These are phyloP conservation scores for Theristicus caerulescens DNA, from an alignment of 2,113 vertebrate genomes.

Conservation along the genomic window DNA sequence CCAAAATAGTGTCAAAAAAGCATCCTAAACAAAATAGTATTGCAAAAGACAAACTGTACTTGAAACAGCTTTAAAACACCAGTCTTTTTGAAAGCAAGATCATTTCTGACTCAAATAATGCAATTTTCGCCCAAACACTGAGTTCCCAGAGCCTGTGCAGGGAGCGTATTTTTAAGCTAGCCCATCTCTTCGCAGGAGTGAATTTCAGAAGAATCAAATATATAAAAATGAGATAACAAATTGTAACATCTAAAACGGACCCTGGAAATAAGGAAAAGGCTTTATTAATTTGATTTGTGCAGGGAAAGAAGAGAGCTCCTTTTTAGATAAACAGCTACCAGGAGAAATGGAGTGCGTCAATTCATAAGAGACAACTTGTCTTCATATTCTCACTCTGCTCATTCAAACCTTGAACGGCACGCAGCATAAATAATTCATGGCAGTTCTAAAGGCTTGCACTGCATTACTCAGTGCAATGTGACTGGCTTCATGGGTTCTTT, in stretches of 20 bases:
- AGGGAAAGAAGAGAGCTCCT: conserved; percentile 7
- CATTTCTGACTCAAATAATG: neutral
- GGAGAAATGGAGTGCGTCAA: neutral
- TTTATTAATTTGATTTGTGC: conserved; percentile 14
- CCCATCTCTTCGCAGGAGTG: neutral
- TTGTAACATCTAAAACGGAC: neutral
- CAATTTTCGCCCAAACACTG: neutral
- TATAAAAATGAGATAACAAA: neutral
- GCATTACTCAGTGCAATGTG: conserved; percentile 48
- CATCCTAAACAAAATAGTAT: neutral
- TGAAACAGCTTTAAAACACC: neutral
- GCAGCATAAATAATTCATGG: conserved; percentile 53
- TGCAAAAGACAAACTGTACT: neutral
- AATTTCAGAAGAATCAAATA: neutral
- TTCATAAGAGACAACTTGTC: conserved; percentile 48
- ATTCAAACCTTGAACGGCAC: conserved; percentile 31
- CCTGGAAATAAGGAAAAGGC: conserved; percentile 29
- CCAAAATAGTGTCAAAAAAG: neutral
- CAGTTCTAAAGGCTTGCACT: conserved; percentile 41
- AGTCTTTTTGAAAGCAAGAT: neutral
- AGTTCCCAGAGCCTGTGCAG: neutral
- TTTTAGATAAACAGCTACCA: conserved; percentile 48
- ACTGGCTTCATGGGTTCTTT: conserved; percentile 45
- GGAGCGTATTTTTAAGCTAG: neutral
- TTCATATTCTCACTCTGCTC: conserved; percentile 31